Evolutionary conservation across 2,888 invertebrate species (phyloP), one percentile per base, ranked within the genome.

Genomic region (Monochamus alternatus): DNA sequence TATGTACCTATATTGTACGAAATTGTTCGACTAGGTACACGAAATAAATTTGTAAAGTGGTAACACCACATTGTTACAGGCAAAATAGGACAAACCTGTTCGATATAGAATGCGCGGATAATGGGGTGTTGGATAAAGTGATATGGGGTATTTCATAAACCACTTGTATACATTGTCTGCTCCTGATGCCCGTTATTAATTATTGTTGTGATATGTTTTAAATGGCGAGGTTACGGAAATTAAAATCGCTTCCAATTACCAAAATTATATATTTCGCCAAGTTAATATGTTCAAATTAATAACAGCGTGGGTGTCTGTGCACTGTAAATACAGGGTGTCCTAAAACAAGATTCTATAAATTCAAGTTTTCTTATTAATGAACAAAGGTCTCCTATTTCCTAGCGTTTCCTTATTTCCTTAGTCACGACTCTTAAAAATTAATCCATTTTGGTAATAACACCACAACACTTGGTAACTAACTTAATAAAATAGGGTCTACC

Each of bases 131-230:
- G 14, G 4, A 62, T n/a, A 38, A 38, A 62, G 38, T 62, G 30
- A 62, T 62, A 62, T 43, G 62, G 62, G 32, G 38, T 62, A 43
- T 62, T 62, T 32, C 38, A 32, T 43, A 62, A 62, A 62, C 62
- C 62, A 38, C 62, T 38, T 38, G 14, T 62, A n/a, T 30, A 62
- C 38, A 38, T 62, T 38, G 62, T 62, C 62, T 62, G 62, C n/a
- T 62, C n/a, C 12, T 62, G 62, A 62, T 32, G 38, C 62, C 38
- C 32, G 32, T 62, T 62, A 62, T 62, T 62, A 62, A 62, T 62
- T 58, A 58, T 58, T 62, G 38, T 62, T 12, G 12, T 62, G 32
- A 10, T 22, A 38, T 12, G 12, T 22, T 38, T 22, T 14, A 14
- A 55, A 62, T 14, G 14, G 32, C 32, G 14, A 3, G 38, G 62